phyloP scores from a whole-genome alignment of 2,797 vertebrate species.

The Naso thynnoides region DNA sequence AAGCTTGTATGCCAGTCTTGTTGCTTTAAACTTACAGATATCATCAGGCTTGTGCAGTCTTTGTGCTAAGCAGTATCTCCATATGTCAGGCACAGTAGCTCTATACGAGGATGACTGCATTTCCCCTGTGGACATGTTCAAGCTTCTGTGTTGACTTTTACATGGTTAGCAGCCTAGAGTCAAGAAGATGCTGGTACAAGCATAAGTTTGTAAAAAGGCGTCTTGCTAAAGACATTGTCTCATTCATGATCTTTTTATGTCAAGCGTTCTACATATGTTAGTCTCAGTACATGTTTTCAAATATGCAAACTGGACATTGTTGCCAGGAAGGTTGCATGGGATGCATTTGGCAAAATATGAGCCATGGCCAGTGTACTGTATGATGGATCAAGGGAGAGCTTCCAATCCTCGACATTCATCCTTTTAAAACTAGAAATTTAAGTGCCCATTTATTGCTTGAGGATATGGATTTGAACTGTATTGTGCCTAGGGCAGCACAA shows the following conservation, averaged over 20 bases:
- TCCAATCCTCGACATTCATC: constrained; percentile 5
- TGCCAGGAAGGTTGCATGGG: constrained; percentile 8
- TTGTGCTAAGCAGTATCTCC: constrained; percentile 49
- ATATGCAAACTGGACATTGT: constrained; percentile 27
- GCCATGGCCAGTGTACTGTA: not conserved
- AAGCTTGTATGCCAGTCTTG: constrained; percentile 43
- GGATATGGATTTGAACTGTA: not conserved
- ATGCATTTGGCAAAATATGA: not conserved
- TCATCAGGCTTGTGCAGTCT: constrained; percentile 44
- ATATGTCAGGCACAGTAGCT: constrained; percentile 53
- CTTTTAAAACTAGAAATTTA: not conserved
- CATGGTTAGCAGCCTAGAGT: constrained; percentile 8
- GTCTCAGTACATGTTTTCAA: constrained; percentile 26
- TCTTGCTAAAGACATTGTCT: not conserved
- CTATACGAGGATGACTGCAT: constrained; percentile 27
- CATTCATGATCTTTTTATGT: constrained; percentile 9
- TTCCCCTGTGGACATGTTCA: constrained; percentile 24
- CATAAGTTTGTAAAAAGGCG: not conserved
- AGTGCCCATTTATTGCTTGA: constrained; percentile 11
- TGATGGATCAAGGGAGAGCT: constrained; percentile 1
- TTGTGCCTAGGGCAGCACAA: no score
- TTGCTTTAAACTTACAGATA: constrained; percentile 64
- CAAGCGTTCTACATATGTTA: constrained; percentile 27
- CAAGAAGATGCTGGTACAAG: not conserved
- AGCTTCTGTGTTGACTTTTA: constrained; percentile 19